These are phyloP conservation scores for Brenthis hecate DNA, from an alignment of 2,888 invertebrate species.

Conservation along the genomic window DNA sequence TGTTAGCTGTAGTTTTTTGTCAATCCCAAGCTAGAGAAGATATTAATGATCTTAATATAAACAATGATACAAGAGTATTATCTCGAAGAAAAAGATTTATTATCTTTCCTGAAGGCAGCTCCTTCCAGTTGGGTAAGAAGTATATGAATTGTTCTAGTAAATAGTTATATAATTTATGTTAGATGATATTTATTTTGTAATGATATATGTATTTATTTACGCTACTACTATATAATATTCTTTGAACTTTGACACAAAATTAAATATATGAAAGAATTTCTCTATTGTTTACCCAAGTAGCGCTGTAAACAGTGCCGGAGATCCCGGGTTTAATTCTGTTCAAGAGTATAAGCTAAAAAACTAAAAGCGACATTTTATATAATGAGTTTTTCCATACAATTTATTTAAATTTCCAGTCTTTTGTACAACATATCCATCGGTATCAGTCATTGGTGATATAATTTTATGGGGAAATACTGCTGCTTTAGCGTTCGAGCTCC, in stretches of 20 bases:
- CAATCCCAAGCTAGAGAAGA: conserved; percentile 20
- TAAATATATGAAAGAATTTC: no score
- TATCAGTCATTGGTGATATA: conserved; percentile 79
- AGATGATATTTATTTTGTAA: neutral
- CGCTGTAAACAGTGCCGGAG: no score
- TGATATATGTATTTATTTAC: neutral
- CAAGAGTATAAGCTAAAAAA: no score
- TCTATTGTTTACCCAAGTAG: no score
- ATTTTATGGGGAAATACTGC: conserved; percentile 88
- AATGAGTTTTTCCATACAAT: neutral
- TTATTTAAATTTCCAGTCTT: conserved; percentile 73
- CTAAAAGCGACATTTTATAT: no score
- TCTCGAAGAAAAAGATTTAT: conserved; percentile 82
- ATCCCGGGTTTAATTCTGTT: no score
- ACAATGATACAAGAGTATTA: conserved; percentile 51
- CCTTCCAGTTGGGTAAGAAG: conserved; percentile 81
- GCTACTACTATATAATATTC: no score
- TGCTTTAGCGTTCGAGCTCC: conserved; percentile 89
- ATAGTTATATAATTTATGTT: conserved; percentile 13
- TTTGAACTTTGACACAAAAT: no score
- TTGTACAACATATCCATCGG: conserved; percentile 82
- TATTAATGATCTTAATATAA: conserved; percentile 11
- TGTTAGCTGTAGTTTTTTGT: conserved; percentile 13
- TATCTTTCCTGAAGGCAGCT: conserved; percentile 84
- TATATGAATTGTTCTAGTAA: conserved; percentile 19